Evolutionary conservation across 2,113 vertebrate species (phyloP), one percentile per base, ranked within the genome.

Genomic region (Peromyscus polionotus): DNA sequence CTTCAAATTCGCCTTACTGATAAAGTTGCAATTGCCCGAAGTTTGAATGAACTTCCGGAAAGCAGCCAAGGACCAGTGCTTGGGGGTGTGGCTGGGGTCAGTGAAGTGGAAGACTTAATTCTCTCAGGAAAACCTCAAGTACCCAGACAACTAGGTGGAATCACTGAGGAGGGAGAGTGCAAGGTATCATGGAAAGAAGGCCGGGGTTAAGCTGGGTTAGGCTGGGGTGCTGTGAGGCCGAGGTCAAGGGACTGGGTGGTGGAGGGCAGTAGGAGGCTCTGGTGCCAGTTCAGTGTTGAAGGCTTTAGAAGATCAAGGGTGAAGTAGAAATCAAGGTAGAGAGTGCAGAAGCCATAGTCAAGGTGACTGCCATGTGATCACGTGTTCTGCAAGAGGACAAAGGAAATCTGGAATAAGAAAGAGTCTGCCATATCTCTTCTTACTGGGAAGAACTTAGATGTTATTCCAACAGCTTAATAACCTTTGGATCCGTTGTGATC

Each of bases 201-300:
- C 0, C 17, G 42, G 42, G 42, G 42, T 42, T 3, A 42, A 42
- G 42, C 26, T 28, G 7, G 24, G 1, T 17, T n/a, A 65, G 36
- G 2, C 11, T 33, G 12, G 63, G 6, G 6, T 3, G 8, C 42
- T 36, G 0, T 2, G 59, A 81, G 12, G 31, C 13, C 3, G 36
- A 93, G 31, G 45, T 5, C 63, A 93, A 16, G 5, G 87, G 42
- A 2, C 9, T 28, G 6, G 20, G 4, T 31, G 7, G 12, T 24
- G 3, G 1, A 11, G 39, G 79, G 5, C 9, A 54, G 3, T 9
- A 79, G 51, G 67, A 79, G 79, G 39, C 0, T 57, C 48, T 75
- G 5, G 13, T 72, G 6, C 73, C 57, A 42, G 61, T 90, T 95
- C 73, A 26, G 48, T 3, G 19, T 14, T 5, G 39, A 70, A 63